Base-by-base conservation (phyloP, 2,113 vertebrate species). In the human (Homo sapiens) region DNA sequence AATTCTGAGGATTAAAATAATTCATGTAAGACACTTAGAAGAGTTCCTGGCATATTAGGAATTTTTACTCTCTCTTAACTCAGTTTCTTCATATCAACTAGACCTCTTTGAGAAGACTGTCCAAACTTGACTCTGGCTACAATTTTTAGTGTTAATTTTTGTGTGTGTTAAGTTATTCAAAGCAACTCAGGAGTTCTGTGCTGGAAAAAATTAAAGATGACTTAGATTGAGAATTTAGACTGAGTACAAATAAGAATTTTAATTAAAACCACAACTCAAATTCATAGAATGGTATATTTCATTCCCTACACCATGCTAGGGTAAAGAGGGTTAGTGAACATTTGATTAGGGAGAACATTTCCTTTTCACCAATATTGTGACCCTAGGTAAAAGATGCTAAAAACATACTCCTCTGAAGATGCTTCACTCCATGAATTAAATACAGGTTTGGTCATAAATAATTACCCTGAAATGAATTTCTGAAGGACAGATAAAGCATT, bases 381-480 rank as follows among this genome's bases (percentile, higher is more conserved):
- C 93, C 27, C 1, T 72, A 61, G 43, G 61, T 70, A 43, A 55
- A 73, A 89, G 81, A 55, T 59, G 61, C 40, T 27, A 83, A 85
- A 64, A 73, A 23, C 4, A 45, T 17, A 55, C n/a, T 86, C 40
- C 10, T 72, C 11, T 43, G 16, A 59, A 52, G 83, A 73, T 45
- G 35, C 50, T 61, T 72, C 79, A 32, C n/a, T 73, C 22, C 40
- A 70, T 48, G 23, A 38, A 48, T 10, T 66, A 91, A 45, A 50
- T 59, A n/a, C 50, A 66, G 23, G 8, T 55, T n/a, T 83, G 68
- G 7, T 14, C 68, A 89, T 38, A 75, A 68, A 88, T 89, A 16
- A 93, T 55, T 75, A 82, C 23, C 13, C 81, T 93, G 75, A 92
- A 95, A 52, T 72, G 64, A 81, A 87, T 64, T 95, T 92, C 89